Evolutionary conservation across 2,113 vertebrate genomes (phyloP), one percentile per base, ranked within the genome.

Genomic region (Cyrtonyx montezumae): DNA sequence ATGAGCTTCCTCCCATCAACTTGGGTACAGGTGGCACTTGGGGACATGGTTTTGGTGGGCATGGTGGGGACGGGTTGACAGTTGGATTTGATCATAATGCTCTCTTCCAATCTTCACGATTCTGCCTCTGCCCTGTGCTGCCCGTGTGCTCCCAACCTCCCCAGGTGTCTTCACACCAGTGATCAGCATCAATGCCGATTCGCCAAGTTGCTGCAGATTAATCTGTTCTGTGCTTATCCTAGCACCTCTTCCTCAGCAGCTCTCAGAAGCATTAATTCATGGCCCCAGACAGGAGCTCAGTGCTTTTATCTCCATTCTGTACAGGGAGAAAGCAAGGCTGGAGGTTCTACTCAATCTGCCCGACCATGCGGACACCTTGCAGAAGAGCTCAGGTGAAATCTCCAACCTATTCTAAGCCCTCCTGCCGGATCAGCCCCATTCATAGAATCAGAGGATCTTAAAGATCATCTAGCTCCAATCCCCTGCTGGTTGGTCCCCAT

Each of bases 211-310:
- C 82, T 74, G 91, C 91, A 51, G 59, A 93, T 91, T 79, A 91
- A 93, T 82, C 71, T 12, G 2, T 87, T 63, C 84, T 5, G 84
- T 3, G 16, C 68, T 70, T 22, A 40, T 89, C 34, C 82, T 59
- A 42, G 71, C 83, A 13, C 51, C 82, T 90, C 84, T 83, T 8
- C 68, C 45, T 65, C 84, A 23, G 51, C 0, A 32, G 46, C 19
- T 67, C 94, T 73, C 89, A 80, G 82, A 85, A 69, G 85, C 91
- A 88, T 92, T 91, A 93, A 96, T 65, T 46, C 79, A 77, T 36
- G 36, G 71, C 75, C 59, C 36, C 0, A 18, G 70, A 79, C 37
- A 91, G 59, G 65, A 8, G 2, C 28, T 4, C 3, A 25, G 1
- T 11, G 40, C 49, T 87, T 51, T 36, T 68, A 66, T 77, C 34